These are phyloP conservation scores for Nannoperca australis DNA, from an alignment of 2,797 vertebrate genomes.

Conservation along the genomic window DNA sequence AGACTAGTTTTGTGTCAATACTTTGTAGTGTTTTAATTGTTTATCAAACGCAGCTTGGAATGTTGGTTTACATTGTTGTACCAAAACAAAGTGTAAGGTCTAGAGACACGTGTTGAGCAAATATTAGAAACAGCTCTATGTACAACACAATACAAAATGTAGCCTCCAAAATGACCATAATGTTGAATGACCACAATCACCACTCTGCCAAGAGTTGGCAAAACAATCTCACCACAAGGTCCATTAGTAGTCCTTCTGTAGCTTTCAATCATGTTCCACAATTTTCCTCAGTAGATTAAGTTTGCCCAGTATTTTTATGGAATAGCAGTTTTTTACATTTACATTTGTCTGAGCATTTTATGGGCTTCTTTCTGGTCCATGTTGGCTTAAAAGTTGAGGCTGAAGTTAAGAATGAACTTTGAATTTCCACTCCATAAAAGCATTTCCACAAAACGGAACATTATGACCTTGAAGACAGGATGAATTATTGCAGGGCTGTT, in stretches of 20 bases:
- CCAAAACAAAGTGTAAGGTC: background rate
- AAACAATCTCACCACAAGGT: background rate
- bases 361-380: background rate
- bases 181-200: background rate
- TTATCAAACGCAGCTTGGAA: background rate
- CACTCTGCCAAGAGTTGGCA: background rate
- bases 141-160: background rate
- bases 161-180: background rate
- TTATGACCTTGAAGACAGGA: conserved; percentile 1
- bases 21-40: background rate
- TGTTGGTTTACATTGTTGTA: background rate
- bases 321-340: background rate
- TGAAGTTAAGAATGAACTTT: conserved; percentile 25
- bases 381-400: conserved; percentile 36
- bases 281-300: background rate
- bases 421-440: background rate
- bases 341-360: conserved; percentile 10
- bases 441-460: conserved; percentile 23
- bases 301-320: background rate
- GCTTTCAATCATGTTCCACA: background rate
- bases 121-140: background rate
- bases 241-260: background rate
- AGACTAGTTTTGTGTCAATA: background rate
- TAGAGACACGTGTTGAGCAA: background rate
- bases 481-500: conserved; percentile 17